Evolutionary conservation across 2,113 vertebrate species (phyloP), one percentile per base, ranked within the genome.

Genomic region (Cyprinus carpio): DNA sequence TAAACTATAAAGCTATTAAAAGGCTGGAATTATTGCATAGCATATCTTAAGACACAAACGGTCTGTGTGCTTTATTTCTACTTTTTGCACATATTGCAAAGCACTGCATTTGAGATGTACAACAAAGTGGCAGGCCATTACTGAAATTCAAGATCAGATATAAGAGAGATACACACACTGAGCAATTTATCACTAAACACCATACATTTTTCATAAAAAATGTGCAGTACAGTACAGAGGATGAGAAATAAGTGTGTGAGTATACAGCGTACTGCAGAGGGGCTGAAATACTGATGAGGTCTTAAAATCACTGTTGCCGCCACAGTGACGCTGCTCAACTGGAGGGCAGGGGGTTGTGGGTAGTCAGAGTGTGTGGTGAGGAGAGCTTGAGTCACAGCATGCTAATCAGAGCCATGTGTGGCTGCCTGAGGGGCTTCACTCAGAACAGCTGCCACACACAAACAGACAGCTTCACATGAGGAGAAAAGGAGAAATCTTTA

Each of bases 391-490:
- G 92, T 93, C 92, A 91, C 90, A 87, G 91, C 91, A 92, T 94
- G 90, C 91, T 93, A 93, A 94, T 93, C 93, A 93, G 92, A 93
- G 88, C 91, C 93, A 94, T 94, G 94, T 94, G 93, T 93, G 93
- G 93, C 91, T 90, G 80, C 65, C 67, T 81, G 77, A 85, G 56
- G 67, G 85, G 51, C 56, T 79, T 89, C 60, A 87, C 92, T 92
- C 91, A 64, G 86, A 94, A 93, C 93, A 94, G 93, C 93, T 94
- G 93, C 93, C 80, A 75, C 77, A 74, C 81, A 81, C 72, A 87
- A n/a, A 67, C 74, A 75, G 54, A 86, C 46, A 78, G 27, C 60
- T 23, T 56, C 72, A 85, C 37, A 79, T 20, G 29, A 25, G 27
- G 16, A 5, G 15, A 79, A 29, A 54, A 58, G 23, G 29, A 58